Conservation (phyloP, 2,113 vertebrate species). For the Xyrauchen texanus region DNA sequence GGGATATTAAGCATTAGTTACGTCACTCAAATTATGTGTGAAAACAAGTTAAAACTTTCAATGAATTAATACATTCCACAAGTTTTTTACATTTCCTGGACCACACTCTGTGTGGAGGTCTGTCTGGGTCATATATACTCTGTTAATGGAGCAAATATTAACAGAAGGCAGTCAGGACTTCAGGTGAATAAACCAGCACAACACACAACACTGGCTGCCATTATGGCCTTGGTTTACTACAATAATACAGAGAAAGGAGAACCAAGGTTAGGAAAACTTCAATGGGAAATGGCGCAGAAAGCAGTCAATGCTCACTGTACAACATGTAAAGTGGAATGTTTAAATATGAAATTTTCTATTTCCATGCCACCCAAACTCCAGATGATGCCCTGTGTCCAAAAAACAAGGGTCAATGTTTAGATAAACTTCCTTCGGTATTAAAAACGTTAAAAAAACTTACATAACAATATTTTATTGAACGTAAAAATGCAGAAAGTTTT, state of each 20-base stretch:
- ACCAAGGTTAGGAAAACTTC: background rate
- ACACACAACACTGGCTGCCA: background rate
- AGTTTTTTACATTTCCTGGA: background rate
- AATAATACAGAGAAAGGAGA: slow-evolving; percentile 8
- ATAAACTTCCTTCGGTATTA: background rate
- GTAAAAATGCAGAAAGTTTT: too few relatives aligned
- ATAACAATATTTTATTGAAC: too few relatives aligned
- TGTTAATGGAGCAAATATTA: background rate
- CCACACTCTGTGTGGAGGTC: background rate
- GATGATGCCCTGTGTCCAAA: background rate
- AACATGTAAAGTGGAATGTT: background rate
- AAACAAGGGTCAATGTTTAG: background rate
- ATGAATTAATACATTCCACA: background rate
- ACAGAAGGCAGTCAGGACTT: slow-evolving; percentile 24
- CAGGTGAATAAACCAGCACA: slow-evolving; percentile 1
- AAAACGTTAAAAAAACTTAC: too few relatives aligned
- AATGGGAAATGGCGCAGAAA: slow-evolving; percentile 41
- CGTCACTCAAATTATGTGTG: background rate
- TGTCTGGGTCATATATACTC: background rate
- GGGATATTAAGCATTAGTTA: background rate
- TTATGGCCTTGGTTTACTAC: slow-evolving; percentile 2
- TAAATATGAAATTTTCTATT: too few relatives aligned
- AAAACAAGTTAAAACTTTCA: background rate
- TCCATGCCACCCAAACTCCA: slow-evolving; percentile 4
- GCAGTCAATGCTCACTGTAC: slow-evolving; percentile 47